Evolutionary conservation across 2,113 vertebrate species (phyloP).

Genomic region (Cottus gobio): DNA sequence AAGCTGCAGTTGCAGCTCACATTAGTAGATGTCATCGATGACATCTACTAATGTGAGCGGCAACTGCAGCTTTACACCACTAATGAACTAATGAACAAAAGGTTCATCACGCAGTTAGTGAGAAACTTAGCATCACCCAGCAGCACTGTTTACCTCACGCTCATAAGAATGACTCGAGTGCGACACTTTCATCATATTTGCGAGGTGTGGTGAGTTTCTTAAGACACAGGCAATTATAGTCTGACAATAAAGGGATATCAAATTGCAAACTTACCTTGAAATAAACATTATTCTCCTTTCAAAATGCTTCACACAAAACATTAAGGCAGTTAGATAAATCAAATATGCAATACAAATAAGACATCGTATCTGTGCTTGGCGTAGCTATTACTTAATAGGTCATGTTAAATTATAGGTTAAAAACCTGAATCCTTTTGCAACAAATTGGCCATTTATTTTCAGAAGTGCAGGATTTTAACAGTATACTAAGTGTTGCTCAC

Average conservation of each 20-base stretch:
- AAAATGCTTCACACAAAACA: not conserved
- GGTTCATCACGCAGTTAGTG: not conserved
- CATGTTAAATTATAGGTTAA: slow-evolving; percentile 14
- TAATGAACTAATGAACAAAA: slow-evolving; percentile 7
- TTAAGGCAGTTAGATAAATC: not conserved
- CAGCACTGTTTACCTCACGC: not conserved
- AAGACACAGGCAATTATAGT: not conserved
- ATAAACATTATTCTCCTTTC: not conserved
- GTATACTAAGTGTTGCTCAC: slow-evolving; percentile 40
- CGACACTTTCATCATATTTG: not conserved
- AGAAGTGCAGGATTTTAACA: slow-evolving; percentile 4
- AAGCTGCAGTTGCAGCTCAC: not conserved
- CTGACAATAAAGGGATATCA: not conserved
- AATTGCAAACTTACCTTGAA: not conserved
- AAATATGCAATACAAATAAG: not conserved
- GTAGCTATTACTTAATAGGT: not conserved
- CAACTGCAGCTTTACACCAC: no score
- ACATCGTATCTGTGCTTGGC: not conserved
- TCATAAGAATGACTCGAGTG: not conserved
- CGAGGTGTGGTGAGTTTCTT: not conserved
- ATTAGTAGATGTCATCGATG: not conserved
- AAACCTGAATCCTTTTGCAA: slow-evolving; percentile 21
- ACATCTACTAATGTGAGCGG: no score
- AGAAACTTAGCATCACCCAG: not conserved
- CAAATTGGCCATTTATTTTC: slow-evolving; percentile 44